Percentiles rank a stretch among this genome's conserved stretches.
Conservation (phyloP, 92 coral and sea anemone species). For the Epizoanthus scotinus region DNA sequence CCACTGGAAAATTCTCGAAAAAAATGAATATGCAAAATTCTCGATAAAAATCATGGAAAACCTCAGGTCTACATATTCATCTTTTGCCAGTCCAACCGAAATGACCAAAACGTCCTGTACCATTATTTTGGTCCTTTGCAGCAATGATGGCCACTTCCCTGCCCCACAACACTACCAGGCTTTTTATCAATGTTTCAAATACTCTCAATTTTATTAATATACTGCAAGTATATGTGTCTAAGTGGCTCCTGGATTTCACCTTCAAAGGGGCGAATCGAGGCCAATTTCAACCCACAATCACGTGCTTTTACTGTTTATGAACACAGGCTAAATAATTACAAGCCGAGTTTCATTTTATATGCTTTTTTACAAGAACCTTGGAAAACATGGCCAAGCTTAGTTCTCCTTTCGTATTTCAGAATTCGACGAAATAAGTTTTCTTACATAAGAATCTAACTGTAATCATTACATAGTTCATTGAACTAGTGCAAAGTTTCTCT, state of each 20-base stretch:
- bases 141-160: too few species aligned
- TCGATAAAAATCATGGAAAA: too few species aligned
- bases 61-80: too few species aligned
- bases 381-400: background rate
- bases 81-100: too few species aligned
- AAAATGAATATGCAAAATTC: too few species aligned
- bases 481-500: background rate
- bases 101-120: too few species aligned
- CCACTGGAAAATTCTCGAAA: too few species aligned
- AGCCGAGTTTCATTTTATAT: background rate
- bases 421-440: background rate
- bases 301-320: background rate
- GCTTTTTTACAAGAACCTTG: conserved; percentile 1
- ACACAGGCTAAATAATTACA: background rate
- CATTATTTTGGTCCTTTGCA: too few species aligned
- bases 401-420: background rate
- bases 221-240: too few species aligned
- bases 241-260: background rate
- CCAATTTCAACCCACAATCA: background rate
- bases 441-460: background rate
- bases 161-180: too few species aligned
- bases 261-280: background rate
- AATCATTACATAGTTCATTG: background rate
- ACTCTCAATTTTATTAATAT: too few species aligned
- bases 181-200: too few species aligned